A percentile compares a stretch with the other conserved stretches of the same genome.
Evolutionary conservation across 2,797 vertebrate genomes (phyloP).

Genomic region (Eulemur coronatus): DNA sequence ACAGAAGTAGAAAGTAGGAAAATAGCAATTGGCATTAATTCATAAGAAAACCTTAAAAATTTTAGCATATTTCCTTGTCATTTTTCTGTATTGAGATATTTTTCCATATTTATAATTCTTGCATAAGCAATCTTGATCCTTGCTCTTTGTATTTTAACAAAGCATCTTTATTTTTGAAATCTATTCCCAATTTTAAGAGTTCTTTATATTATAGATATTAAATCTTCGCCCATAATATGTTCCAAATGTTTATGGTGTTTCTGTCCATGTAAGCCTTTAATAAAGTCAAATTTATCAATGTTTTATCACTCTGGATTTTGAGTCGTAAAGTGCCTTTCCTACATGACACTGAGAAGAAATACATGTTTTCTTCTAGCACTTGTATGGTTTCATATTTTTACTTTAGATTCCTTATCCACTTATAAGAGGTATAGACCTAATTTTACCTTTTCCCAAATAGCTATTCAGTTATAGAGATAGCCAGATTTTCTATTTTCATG

Average conservation of each 20-base stretch:
- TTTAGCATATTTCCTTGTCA: not conserved
- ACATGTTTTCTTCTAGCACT: not conserved
- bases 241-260: not conserved
- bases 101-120: not conserved
- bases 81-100: not conserved
- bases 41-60: not conserved
- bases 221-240: not conserved
- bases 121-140: not conserved
- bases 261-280: not conserved
- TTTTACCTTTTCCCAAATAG: not conserved
- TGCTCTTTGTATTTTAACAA: not conserved
- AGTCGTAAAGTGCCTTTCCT: not conserved
- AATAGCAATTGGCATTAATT: not conserved
- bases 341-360: not conserved
- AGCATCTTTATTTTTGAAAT: not conserved
- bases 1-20: not conserved
- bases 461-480: not conserved
- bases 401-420: not conserved
- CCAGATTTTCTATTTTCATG: not conserved
- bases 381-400: not conserved
- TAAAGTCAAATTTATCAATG: not conserved
- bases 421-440: not conserved
- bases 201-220: not conserved
- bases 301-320: not conserved
- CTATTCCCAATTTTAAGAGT: not conserved